Percentiles rank a stretch among this genome's conserved stretches.
Conservation (phyloP, 2,888 invertebrate species). For the Tiliacea citrago region DNA sequence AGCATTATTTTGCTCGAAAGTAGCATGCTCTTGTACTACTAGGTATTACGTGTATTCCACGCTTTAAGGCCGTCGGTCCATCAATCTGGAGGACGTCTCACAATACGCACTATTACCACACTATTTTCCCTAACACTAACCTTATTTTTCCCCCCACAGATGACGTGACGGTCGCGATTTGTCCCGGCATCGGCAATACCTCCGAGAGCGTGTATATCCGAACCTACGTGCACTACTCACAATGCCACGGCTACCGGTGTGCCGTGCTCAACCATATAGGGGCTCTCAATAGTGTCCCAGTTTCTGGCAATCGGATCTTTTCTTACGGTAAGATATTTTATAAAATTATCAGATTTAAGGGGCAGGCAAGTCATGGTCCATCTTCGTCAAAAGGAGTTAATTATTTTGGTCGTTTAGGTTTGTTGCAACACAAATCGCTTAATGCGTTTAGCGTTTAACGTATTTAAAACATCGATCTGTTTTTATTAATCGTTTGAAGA, state of each 20-base stretch:
- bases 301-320: slow-evolving; percentile 97
- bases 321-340: slow-evolving; percentile 94
- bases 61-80: background rate
- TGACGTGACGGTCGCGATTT: slow-evolving; percentile 96
- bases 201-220: slow-evolving; percentile 98
- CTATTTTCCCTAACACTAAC: slow-evolving; percentile 10
- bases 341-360: background rate
- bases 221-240: slow-evolving; percentile 97
- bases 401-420: too few species aligned
- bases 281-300: slow-evolving; percentile 95
- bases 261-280: slow-evolving; percentile 98
- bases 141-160: slow-evolving; percentile 86
- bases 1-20: too few species aligned
- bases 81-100: background rate
- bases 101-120: too few species aligned
- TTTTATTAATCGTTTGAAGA: background rate
- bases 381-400: too few species aligned
- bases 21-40: too few species aligned
- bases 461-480: background rate
- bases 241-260: slow-evolving; percentile 97
- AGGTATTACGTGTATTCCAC: too few species aligned
- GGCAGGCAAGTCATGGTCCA: too few species aligned
- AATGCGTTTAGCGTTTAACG: background rate
- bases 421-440: too few species aligned
- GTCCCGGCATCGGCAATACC: slow-evolving; percentile 98